Percentiles rank a stretch among this genome's conserved stretches.
Conservation (phyloP, 2,888 invertebrate species). For the Hydrotaea cyrtoneurina region DNA sequence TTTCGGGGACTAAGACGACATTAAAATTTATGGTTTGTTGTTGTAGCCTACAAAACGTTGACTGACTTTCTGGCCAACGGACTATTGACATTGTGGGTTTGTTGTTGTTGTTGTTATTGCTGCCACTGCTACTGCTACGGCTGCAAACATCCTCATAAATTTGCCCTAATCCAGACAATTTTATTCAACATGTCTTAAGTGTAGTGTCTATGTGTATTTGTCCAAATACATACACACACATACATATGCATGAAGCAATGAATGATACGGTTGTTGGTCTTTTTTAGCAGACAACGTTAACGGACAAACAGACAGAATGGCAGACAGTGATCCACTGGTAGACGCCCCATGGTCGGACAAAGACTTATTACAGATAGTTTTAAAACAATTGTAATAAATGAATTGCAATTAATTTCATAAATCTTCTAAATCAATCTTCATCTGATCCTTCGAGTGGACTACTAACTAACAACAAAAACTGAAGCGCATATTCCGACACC, state of each 20-base stretch:
- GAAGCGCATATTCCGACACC: not conserved
- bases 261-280: not conserved
- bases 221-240: not conserved
- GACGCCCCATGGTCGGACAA: too few relatives aligned
- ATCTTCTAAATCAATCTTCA: slow-evolving; percentile 39
- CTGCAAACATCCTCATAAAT: slow-evolving; percentile 46
- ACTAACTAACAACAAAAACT: not conserved
- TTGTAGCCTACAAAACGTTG: slow-evolving; percentile 25
- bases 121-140: not conserved
- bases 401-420: slow-evolving; percentile 40
- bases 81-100: slow-evolving; percentile 31
- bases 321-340: too few relatives aligned
- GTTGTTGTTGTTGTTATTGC: not conserved
- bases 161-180: slow-evolving; percentile 40
- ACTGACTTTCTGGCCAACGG: slow-evolving; percentile 19
- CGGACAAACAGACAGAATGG: too few relatives aligned
- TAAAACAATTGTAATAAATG: slow-evolving; percentile 20
- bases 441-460: not conserved
- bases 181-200: slow-evolving; percentile 4
- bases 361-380: not conserved
- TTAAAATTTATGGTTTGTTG: slow-evolving; percentile 49
- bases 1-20: slow-evolving; percentile 32
- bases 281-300: not conserved
- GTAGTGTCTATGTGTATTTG: not conserved
- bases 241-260: not conserved